These are phyloP conservation scores for Chloebia gouldiae DNA, from an alignment of 2,113 vertebrate species.

Conservation along the genomic window DNA sequence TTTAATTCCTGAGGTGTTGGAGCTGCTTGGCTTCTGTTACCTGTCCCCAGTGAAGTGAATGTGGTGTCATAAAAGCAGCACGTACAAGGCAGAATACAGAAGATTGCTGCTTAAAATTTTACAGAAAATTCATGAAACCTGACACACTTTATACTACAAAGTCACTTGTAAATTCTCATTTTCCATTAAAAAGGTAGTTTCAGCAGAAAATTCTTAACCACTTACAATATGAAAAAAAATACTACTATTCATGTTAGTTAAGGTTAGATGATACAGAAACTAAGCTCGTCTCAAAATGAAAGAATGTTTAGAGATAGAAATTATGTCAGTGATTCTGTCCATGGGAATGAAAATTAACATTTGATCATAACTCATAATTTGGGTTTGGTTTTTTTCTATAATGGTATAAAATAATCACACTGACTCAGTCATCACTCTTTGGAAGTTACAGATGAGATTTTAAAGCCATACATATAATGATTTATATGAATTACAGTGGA, in stretches of 20 bases:
- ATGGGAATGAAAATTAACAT: neutral
- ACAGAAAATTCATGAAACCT: neutral
- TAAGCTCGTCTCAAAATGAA: neutral
- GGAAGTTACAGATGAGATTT: slow-evolving; percentile 56
- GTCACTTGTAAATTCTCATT: neutral
- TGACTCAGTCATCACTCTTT: neutral
- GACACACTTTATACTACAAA: neutral
- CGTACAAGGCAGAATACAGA: neutral
- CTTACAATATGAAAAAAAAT: neutral
- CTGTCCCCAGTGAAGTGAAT: neutral
- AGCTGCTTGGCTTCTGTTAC: neutral
- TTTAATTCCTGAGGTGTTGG: neutral
- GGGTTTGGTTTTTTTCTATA: neutral
- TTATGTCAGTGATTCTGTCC: neutral
- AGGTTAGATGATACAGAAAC: neutral
- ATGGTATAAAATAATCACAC: neutral
- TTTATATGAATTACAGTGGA: slow-evolving; percentile 69
- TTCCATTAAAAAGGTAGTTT: neutral
- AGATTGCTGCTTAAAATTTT: neutral
- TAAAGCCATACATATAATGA: slow-evolving; percentile 44
- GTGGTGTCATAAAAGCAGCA: neutral
- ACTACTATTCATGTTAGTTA: neutral
- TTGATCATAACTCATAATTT: slow-evolving; percentile 2
- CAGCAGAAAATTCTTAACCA: neutral
- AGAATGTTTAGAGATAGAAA: neutral